phyloP scores from a whole-genome alignment of 2,113 vertebrate genomes.

The Lipotes vexillifer region DNA sequence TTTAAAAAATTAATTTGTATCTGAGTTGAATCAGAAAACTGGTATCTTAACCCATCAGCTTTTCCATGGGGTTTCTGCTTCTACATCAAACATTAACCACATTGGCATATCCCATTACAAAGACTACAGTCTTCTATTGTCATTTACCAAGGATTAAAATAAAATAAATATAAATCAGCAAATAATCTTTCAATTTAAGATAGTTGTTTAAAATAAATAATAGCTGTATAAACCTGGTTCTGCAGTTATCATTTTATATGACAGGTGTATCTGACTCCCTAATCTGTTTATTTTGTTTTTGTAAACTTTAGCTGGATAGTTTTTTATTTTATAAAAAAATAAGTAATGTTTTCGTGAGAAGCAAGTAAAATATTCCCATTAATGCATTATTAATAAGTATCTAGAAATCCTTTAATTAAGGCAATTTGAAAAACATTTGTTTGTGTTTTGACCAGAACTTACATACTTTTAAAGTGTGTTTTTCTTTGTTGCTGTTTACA shows the following conservation, averaged over 20 bases:
- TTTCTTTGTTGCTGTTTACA: slow-evolving; percentile 52
- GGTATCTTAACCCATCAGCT: not conserved
- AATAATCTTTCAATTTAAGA: slow-evolving; percentile 13
- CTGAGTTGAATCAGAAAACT: not conserved
- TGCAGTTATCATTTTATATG: not conserved
- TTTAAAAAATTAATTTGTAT: slow-evolving; percentile 2
- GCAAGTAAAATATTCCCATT: slow-evolving; percentile 6
- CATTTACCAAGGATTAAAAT: not conserved
- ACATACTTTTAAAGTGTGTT: not conserved
- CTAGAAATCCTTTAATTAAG: not conserved
- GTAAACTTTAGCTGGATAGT: not conserved
- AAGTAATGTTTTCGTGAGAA: not conserved
- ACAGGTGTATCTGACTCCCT: not conserved
- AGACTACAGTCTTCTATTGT: not conserved
- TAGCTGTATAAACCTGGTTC: not conserved
- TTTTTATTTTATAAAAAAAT: not conserved
- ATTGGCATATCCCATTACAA: not conserved
- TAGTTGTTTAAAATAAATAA: not conserved
- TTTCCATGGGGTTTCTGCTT: not conserved
- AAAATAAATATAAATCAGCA: not conserved
- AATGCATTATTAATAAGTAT: not conserved
- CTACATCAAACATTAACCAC: not conserved
- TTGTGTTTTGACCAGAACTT: not conserved
- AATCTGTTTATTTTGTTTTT: not conserved
- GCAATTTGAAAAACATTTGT: slow-evolving; percentile 12